Evolutionary conservation across 2,888 invertebrate species (phyloP), one percentile per base, ranked within the genome.

Genomic region (Cosmia trapezina): DNA sequence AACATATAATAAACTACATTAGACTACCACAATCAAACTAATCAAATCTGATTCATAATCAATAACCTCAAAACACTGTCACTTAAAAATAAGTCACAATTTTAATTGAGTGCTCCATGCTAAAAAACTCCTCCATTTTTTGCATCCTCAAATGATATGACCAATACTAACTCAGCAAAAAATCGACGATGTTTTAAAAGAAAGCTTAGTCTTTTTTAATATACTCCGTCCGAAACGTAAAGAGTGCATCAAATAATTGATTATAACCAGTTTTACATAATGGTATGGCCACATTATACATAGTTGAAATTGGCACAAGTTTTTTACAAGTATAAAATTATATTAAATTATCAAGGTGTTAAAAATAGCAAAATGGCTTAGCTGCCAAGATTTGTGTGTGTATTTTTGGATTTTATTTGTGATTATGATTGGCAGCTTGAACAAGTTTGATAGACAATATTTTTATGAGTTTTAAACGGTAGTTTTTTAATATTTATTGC

Each of bases 171-270:
- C 17, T 37, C 8, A 17, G 47, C 53, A 80, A 74, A 51, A 81
- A 79, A 67, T 17, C n/a, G 17, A 19, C 9, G 60, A 57, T 43
- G 8, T 2, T 45, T 22, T 17, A 56, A 43, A 75, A 49, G 47
- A 80, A 61, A 66, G 56, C 43, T 66, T 19, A 28, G 33, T 22
- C 19, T 43, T 37, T 33, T 63, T 71, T 60, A 53, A 74, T 71
- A 63, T 45, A 62, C 63, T 56, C 8, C 17, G 1, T 56, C 8
- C 19, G 2, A 22, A 65, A 53, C 9, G 41, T 56, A 11, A 28
- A 22, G n/a, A 60, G 17, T 63, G 65, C 70, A 66, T 73, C 54
- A 47, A 64, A 69, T 83, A 75, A 83, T 67, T 83, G 75, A 80
- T 63, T 65, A 59, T 17, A 66, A 76, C 75, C 53, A 41, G 68